These are phyloP conservation scores for Platycheirus rosarum DNA, from an alignment of 2,888 invertebrate species.

Conservation along the genomic window DNA sequence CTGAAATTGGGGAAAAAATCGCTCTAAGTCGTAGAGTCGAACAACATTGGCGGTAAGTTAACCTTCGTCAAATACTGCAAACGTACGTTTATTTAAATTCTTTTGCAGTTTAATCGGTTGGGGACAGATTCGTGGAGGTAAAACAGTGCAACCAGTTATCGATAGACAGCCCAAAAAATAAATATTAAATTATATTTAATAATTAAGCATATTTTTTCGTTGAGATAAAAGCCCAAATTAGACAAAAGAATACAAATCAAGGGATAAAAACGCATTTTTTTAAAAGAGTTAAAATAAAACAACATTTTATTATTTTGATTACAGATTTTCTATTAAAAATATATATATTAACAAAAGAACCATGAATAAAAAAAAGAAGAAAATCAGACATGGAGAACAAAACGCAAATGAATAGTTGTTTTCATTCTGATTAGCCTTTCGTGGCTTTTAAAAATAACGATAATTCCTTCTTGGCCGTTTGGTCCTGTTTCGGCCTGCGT, in stretches of 20 bases:
- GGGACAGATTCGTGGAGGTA: conserved; percentile 99
- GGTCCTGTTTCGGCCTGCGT: too few relatives aligned
- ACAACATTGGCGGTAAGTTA: conserved; percentile 97
- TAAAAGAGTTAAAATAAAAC: conserved; percentile 35
- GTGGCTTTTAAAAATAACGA: neutral
- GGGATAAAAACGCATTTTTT: conserved; percentile 69
- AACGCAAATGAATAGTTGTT: conserved; percentile 11
- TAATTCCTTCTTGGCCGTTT: too few relatives aligned
- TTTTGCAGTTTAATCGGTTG: conserved; percentile 96
- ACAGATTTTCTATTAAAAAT: conserved; percentile 64
- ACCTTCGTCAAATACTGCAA: neutral
- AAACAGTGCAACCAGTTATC: conserved; percentile 92
- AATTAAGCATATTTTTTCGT: conserved; percentile 42
- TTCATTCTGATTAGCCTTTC: conserved; percentile 16
- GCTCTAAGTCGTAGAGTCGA: conserved; percentile 99
- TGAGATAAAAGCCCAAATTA: conserved; percentile 43
- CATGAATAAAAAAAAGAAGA: conserved; percentile 40
- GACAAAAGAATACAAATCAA: conserved; percentile 45
- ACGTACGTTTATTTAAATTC: conserved; percentile 42
- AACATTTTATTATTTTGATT: conserved; percentile 69
- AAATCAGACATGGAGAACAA: conserved; percentile 61
- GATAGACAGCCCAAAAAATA: conserved; percentile 75
- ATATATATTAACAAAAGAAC: conserved; percentile 33
- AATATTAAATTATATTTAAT: conserved; percentile 67
- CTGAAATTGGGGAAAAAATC: conserved; percentile 99